Evolutionary conservation across 2,113 vertebrate genomes (phyloP), one percentile per base, ranked within the genome.

Genomic region (Coracopsis vasa): DNA sequence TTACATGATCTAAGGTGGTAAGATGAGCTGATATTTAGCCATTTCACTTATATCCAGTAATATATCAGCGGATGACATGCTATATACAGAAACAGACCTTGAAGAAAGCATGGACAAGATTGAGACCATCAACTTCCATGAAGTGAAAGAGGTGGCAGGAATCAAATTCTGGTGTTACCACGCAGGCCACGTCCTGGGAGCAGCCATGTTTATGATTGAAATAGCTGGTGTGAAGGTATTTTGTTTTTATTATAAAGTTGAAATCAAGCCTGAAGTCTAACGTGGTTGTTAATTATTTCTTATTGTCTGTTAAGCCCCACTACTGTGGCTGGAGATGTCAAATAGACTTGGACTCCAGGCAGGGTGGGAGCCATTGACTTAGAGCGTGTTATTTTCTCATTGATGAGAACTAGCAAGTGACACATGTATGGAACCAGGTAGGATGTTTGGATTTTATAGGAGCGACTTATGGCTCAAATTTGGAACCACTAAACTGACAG

Each of bases 21-120:
- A 69, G 25, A 61, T 66, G 79, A 88, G 86, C 93, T 96, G 90
- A 75, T 83, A 31, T 45, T 81, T 29, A 45, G 41, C 78, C 85
- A 39, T 85, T 91, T 90, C 69, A 65, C 79, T 94, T 88, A 6
- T 23, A n/a, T 91, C 27, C 92, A 99, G 99, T 97, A 99, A 99
- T 92, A 99, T 99, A 86, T 99, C 99, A 48, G 99, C 99, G 6
- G 99, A 99, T 51, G 99, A 99, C 97, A 99, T 99, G 99, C 98
- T 99, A 11, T 99, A 99, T 90, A 99, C 99, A 9, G 99, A 99
- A 96, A 99, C 99, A 2, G 99, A 99, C 90, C 96, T 99, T 27
- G 99, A 99, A 85, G 99, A 99, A 95, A 99, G 99, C 97, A 99
- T 99, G 99, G 99, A 99, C 91, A 99, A 99, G 96, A 99, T 99